These are phyloP conservation scores for Manduca sexta DNA, from an alignment of 1,140 invertebrate species.

Conservation along the genomic window DNA sequence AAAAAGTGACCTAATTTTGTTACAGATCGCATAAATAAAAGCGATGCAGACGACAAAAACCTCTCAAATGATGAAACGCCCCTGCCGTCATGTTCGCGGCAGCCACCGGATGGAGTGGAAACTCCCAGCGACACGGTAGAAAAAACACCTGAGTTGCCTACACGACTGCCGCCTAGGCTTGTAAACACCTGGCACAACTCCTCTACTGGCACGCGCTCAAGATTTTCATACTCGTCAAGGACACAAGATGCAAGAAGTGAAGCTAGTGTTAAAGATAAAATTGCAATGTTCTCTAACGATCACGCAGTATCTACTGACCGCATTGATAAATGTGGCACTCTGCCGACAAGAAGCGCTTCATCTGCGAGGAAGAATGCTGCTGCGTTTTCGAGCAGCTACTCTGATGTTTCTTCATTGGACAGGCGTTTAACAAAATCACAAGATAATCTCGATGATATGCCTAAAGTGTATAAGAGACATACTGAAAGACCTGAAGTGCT, in stretches of 20 bases:
- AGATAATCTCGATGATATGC: constrained; percentile 64
- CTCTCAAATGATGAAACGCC: constrained; percentile 65
- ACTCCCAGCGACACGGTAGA: constrained; percentile 85
- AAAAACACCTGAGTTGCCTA: constrained; percentile 57
- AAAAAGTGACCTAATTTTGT: constrained; percentile 19
- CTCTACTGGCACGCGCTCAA: constrained; percentile 42
- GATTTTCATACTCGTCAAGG: constrained; percentile 65
- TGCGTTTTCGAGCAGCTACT: constrained; percentile 41
- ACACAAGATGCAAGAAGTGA: constrained; percentile 84
- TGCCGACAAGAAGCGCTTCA: constrained; percentile 56
- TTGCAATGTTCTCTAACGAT: constrained; percentile 86
- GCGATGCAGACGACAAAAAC: constrained; percentile 64
- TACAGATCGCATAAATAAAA: constrained; percentile 62
- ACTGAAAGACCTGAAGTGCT: constrained; percentile 56
- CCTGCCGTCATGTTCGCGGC: constrained; percentile 76
- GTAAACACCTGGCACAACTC: constrained; percentile 43
- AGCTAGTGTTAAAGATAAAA: constrained; percentile 88
- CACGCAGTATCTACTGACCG: constrained; percentile 66
- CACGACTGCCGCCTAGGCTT: constrained; percentile 47
- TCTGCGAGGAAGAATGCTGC: constrained; percentile 46
- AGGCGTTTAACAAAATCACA: constrained; percentile 63
- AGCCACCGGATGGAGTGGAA: constrained; percentile 91
- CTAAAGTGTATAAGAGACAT: constrained; percentile 49
- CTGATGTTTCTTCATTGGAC: constrained; percentile 53
- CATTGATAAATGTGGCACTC: constrained; percentile 66